Conservation (phyloP, 1,140 invertebrate species). For the Aphaenogaster floridana region DNA sequence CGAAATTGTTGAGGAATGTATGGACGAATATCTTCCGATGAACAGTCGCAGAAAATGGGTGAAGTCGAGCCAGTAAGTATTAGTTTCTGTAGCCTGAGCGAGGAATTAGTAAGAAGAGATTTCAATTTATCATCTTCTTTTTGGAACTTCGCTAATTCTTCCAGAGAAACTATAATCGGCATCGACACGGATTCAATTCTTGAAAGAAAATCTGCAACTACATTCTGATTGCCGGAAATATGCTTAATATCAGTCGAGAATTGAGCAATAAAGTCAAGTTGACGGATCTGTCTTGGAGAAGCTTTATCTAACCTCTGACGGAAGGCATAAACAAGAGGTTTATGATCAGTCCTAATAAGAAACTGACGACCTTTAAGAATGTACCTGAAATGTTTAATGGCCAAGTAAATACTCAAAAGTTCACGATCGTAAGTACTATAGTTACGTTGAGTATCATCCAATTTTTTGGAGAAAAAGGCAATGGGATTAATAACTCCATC, state of each 20-base stretch:
- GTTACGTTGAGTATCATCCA: constrained; percentile 13
- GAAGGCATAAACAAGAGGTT: constrained; percentile 12
- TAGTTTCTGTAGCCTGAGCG: neutral
- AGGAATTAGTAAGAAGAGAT: neutral
- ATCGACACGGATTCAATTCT: neutral
- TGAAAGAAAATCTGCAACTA: neutral
- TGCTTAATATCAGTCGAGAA: neutral
- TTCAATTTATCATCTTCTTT: constrained; percentile 6
- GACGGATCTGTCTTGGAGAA: neutral
- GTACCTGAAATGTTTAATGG: constrained; percentile 78
- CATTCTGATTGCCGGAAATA: neutral
- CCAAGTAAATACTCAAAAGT: constrained; percentile 77
- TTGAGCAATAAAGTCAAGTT: neutral
- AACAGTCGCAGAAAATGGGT: neutral
- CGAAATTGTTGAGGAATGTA: constrained; percentile 10
- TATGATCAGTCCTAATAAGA: constrained; percentile 38
- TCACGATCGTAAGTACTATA: constrained; percentile 79
- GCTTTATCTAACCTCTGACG: neutral
- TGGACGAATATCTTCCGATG: neutral
- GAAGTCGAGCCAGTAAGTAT: neutral
- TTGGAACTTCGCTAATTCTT: neutral
- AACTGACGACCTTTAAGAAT: constrained; percentile 77
- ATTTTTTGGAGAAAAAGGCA: constrained; percentile 73
- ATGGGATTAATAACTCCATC: constrained; percentile 11
- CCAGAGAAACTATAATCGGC: neutral